These are phyloP conservation scores for Otus sunia DNA, from an alignment of 2,113 vertebrate genomes.

Conservation along the genomic window DNA sequence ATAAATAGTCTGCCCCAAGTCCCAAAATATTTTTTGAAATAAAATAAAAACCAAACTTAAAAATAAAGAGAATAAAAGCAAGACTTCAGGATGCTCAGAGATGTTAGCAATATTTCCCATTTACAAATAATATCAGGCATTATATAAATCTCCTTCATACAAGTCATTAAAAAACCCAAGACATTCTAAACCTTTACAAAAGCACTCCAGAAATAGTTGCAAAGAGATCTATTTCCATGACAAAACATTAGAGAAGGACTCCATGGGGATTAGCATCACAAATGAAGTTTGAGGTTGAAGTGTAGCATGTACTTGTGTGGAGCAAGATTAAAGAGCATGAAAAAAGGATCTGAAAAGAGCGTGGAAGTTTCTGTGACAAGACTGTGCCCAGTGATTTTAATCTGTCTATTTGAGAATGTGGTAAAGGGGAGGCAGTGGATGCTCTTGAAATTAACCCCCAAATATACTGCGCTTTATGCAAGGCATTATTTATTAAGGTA, in stretches of 20 bases:
- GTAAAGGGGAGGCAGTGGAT: not conserved
- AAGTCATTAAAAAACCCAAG: constrained; percentile 72
- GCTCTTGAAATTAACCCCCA: constrained; percentile 9
- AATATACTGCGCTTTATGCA: not conserved
- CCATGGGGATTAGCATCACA: constrained; percentile 68
- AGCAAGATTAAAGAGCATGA: constrained; percentile 38
- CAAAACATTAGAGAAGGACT: constrained; percentile 63
- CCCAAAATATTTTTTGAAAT: constrained; percentile 76
- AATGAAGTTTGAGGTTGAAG: constrained; percentile 68
- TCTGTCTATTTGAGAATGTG: not conserved
- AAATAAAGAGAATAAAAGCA: constrained; percentile 72
- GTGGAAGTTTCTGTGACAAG: constrained; percentile 28
- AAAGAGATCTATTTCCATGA: constrained; percentile 70
- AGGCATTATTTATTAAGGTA: constrained; percentile 1
- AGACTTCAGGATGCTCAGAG: constrained; percentile 77
- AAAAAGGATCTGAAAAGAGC: constrained; percentile 31
- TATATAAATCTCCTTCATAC: constrained; percentile 82
- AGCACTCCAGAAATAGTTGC: constrained; percentile 72
- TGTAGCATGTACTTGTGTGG: constrained; percentile 31
- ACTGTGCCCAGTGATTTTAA: not conserved
- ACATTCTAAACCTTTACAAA: constrained; percentile 74
- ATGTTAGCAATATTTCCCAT: constrained; percentile 77
- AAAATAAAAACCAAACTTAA: constrained; percentile 72
- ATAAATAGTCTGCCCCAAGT: constrained; percentile 86
- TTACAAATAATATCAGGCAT: constrained; percentile 81